Base-by-base conservation (phyloP, 1,140 invertebrate genomes). In the Bombus terrestris region DNA sequence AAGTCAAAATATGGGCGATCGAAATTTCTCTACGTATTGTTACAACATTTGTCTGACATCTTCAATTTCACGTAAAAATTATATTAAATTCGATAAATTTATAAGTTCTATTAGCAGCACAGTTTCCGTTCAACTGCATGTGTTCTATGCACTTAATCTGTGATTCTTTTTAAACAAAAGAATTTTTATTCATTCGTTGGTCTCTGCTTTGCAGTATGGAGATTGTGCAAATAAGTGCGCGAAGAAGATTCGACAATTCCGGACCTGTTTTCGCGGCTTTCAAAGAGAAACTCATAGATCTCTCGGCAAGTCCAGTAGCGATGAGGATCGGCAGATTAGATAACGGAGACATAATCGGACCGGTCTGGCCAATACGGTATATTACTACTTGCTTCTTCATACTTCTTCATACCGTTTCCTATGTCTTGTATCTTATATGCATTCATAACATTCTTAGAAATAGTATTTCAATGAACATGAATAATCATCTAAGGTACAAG, bases 11-110 rank as follows among this genome's bases (percentile, higher is more conserved):
- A 85, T 13, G 81, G 88, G 47, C 86, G 88, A 37, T 77, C 90
- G 12, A 91, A 91, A 73, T 92, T 86, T 83, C 73, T 87, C 3
- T 92, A 87, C 10, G 53, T 39, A 3, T 43, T 92, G 12, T 69
- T 91, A 47, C 25, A 39, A 1, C 83, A 90, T n/a, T n/a, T 92
- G 28, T 83, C 91, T 25, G 85, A 91, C 62, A 77, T 92, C 4
- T 91, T 87, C 28, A 91, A 92, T 59, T 91, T 92, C 37, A 91
- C 90, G 89, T 92, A 92, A 90, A 85, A 25, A 64, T n/a, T n/a
- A 62, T 25, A 37, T 25, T 68, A 37, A 37, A 37, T 10, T 37
- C 18, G 13, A 53, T 8, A 53, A 53, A 53, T 53, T 53, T 53
- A 53, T 53, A 53, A 18, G 18, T 32, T 8, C 6, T 8, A 32